Evolutionary conservation across 1,140 invertebrate genomes (phyloP), one percentile per base, ranked within the genome.

Genomic region (Ceratosolen solmsi): DNA sequence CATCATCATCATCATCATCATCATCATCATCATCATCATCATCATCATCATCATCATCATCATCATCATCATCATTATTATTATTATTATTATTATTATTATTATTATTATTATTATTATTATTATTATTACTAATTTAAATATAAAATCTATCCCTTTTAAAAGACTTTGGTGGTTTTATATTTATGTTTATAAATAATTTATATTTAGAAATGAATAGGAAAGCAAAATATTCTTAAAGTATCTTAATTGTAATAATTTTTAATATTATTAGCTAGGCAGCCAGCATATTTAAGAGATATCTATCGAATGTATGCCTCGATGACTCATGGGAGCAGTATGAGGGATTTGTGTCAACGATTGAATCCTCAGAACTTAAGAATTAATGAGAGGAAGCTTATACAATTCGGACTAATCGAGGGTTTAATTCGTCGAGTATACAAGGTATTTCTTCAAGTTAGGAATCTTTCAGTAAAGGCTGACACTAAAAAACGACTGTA

Each of bases 391-490:
- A 92, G 96, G n/a, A 95, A 95, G 85, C 93, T 99, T n/a, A 94
- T 99, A 0, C 96, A 97, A 87, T 99, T 98, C 92, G 97, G 97
- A 1, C 90, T 98, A 51, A 93, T 98, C 76, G 95, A 98, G 89
- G 96, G 95, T 0, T 92, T 98, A 22, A 95, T 99, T 80, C 93
- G 96, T 60, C 93, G 97, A 85, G 93, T 99, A 9, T 95, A 97
- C 82, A 96, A 96, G 89, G 95, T 93, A 85, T 76, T 25, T 76
- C n/a, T n/a, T n/a, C n/a, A n/a, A n/a, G n/a, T n/a, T n/a, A n/a
- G n/a, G n/a, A n/a, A n/a, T n/a, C n/a, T n/a, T n/a, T n/a, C n/a
- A n/a, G n/a, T n/a, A n/a, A n/a, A n/a, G n/a, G n/a, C n/a, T n/a
- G n/a, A n/a, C n/a, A n/a, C n/a, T n/a, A n/a, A n/a, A n/a, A n/a